These are phyloP conservation scores for Patella caerulea DNA, from an alignment of 2,888 invertebrate genomes.

Conservation along the genomic window DNA sequence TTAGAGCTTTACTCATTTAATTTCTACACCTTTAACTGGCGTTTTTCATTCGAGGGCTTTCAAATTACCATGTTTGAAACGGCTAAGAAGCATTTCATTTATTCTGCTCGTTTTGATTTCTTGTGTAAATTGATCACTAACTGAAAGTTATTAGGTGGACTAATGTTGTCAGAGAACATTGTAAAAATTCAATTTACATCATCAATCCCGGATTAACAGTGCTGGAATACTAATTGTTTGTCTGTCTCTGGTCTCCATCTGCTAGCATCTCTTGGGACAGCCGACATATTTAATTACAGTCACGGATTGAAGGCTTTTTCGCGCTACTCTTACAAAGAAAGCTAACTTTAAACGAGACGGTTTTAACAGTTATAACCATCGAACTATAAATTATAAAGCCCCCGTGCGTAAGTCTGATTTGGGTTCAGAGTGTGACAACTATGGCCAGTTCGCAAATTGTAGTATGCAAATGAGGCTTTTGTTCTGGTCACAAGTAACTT, in stretches of 20 bases:
- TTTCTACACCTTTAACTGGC: too few relatives aligned
- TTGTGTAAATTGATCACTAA: neutral
- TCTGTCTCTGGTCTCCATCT: neutral
- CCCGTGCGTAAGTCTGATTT: too few relatives aligned
- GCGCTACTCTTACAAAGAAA: too few relatives aligned
- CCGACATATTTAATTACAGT: slow-evolving; percentile 26
- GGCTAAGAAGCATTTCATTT: slow-evolving; percentile 7
- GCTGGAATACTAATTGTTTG: slow-evolving; percentile 7
- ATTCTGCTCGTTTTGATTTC: neutral
- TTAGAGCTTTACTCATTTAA: too few relatives aligned
- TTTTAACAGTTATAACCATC: too few relatives aligned
- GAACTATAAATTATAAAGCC: too few relatives aligned
- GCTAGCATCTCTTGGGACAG: neutral
- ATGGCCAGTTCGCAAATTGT: too few relatives aligned
- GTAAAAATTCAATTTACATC: slow-evolving; percentile 10
- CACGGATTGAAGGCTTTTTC: slow-evolving; percentile 7
- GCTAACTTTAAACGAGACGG: too few relatives aligned
- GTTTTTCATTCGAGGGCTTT: slow-evolving; percentile 1
- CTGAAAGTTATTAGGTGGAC: neutral
- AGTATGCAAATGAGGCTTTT: too few relatives aligned
- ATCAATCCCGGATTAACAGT: neutral
- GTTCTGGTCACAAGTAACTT: too few relatives aligned
- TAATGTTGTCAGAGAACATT: slow-evolving; percentile 4
- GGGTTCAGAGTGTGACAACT: too few relatives aligned
- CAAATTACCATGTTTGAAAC: neutral